phyloP scores from a whole-genome alignment of 2,113 vertebrate genomes.

The Cyanoderma ruficeps region DNA sequence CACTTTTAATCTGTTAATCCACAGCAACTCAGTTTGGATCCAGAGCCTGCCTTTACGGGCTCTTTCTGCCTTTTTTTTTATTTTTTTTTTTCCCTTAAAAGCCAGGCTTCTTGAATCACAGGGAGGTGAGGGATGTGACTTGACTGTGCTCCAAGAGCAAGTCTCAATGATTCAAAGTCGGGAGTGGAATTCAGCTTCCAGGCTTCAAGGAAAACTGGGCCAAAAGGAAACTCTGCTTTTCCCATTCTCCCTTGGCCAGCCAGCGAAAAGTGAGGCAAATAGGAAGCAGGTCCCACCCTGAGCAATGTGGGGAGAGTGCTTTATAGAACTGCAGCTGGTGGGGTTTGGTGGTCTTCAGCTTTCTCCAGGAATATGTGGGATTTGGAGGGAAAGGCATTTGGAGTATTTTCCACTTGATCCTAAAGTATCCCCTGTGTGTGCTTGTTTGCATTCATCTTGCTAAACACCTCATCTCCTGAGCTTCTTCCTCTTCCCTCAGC shows the following conservation, averaged over 20 bases:
- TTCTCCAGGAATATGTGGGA: constrained; percentile 5
- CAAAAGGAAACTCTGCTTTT: constrained; percentile 64
- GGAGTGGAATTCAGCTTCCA: constrained; percentile 56
- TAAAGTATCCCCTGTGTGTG: neutral
- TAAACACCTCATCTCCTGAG: neutral
- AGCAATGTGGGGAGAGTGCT: neutral
- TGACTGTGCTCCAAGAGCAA: constrained; percentile 40
- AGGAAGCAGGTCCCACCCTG: constrained; percentile 50
- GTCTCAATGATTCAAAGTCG: constrained; percentile 59
- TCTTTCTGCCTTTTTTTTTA: constrained; percentile 13
- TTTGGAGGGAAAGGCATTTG: constrained; percentile 14
- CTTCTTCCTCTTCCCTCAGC: neutral
- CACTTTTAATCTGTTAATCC: constrained; percentile 40
- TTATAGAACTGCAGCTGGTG: constrained; percentile 25
- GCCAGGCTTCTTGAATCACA: constrained; percentile 28
- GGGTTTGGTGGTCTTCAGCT: neutral
- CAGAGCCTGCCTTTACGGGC: neutral
- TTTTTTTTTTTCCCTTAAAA: constrained; percentile 13
- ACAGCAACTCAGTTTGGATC: constrained; percentile 7
- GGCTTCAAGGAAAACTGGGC: constrained; percentile 41
- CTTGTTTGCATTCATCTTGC: neutral
- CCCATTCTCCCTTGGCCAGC: constrained; percentile 35
- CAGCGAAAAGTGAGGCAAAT: constrained; percentile 49
- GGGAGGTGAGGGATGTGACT: constrained; percentile 58
- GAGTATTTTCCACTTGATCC: constrained; percentile 7